phyloP scores from a whole-genome alignment of 2,113 vertebrate species.

The Candoia aspera region DNA sequence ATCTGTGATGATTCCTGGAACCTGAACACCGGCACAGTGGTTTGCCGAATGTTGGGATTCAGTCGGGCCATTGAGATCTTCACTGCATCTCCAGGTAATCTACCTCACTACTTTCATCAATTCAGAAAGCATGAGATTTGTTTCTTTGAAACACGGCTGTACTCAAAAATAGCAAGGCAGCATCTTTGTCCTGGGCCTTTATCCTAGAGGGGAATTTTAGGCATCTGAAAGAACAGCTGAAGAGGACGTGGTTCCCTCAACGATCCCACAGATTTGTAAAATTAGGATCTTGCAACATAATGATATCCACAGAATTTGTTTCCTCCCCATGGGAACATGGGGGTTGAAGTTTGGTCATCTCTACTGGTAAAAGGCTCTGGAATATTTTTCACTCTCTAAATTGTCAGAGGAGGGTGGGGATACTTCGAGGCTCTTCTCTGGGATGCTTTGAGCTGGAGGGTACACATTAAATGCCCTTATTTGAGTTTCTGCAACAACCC shows the following conservation, averaged over 20 bases:
- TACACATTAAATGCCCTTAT: background rate
- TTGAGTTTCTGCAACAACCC: background rate
- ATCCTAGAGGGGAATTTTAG: background rate
- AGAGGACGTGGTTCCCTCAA: background rate
- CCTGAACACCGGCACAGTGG: constrained; percentile 63
- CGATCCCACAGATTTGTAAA: background rate
- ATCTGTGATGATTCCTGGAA: constrained; percentile 85
- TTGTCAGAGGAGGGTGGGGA: too few species aligned
- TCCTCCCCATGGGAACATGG: background rate
- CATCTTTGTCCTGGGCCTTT: background rate
- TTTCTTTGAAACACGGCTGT: background rate
- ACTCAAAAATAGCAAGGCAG: background rate
- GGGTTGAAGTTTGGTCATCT: background rate
- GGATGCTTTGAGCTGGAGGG: background rate
- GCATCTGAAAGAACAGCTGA: background rate
- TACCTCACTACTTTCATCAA: background rate
- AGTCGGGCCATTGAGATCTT: rapidly evolving
- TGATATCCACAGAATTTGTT: background rate
- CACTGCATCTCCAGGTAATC: constrained; percentile 66
- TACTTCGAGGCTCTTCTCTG: background rate
- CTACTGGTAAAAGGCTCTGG: too few species aligned
- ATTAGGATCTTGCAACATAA: background rate
- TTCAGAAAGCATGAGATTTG: background rate
- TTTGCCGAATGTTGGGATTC: constrained; percentile 87
- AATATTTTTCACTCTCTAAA: background rate